Conservation (phyloP, 2,113 vertebrate genomes). For the Stigmatopora nigra region DNA sequence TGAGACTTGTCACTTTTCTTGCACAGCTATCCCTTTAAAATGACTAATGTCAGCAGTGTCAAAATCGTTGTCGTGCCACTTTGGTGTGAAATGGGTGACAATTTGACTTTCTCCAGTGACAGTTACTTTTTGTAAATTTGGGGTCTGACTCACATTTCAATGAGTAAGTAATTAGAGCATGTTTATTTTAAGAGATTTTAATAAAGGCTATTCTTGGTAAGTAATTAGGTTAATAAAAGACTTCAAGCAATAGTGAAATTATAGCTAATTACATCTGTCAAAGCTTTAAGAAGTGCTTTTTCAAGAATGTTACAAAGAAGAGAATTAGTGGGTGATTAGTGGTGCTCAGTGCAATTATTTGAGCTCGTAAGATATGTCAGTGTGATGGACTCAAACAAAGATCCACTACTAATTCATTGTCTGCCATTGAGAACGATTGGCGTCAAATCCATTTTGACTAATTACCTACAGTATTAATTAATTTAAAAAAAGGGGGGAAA, state of each 20-base stretch:
- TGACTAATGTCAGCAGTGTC: slow-evolving; percentile 52
- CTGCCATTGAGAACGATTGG: too few relatives aligned
- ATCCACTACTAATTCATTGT: slow-evolving; percentile 8
- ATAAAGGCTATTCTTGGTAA: slow-evolving; percentile 29
- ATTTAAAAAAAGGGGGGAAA: slow-evolving; percentile 16
- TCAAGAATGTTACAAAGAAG: slow-evolving; percentile 36
- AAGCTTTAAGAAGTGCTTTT: slow-evolving; percentile 38
- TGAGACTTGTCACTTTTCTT: slow-evolving; percentile 52
- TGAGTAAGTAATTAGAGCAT: slow-evolving; percentile 23
- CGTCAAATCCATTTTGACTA: too few relatives aligned
- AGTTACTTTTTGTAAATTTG: slow-evolving; percentile 33
- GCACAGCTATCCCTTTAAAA: slow-evolving; percentile 61
- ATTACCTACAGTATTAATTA: too few relatives aligned
- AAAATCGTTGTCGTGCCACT: slow-evolving; percentile 41
- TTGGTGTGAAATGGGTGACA: slow-evolving; percentile 40
- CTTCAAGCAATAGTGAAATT: slow-evolving; percentile 31
- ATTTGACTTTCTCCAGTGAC: slow-evolving; percentile 30
- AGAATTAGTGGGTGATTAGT: slow-evolving; percentile 45
- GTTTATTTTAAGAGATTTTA: slow-evolving; percentile 37
- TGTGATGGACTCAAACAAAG: slow-evolving; percentile 14
- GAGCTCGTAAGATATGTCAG: slow-evolving; percentile 27
- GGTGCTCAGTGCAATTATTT: slow-evolving; percentile 31
- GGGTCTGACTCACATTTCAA: slow-evolving; percentile 4
- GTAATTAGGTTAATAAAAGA: slow-evolving; percentile 40
- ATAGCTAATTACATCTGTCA: slow-evolving; percentile 52